phyloP scores from a whole-genome alignment of 2,797 vertebrate genomes.

The Diglossa cyanea region DNA sequence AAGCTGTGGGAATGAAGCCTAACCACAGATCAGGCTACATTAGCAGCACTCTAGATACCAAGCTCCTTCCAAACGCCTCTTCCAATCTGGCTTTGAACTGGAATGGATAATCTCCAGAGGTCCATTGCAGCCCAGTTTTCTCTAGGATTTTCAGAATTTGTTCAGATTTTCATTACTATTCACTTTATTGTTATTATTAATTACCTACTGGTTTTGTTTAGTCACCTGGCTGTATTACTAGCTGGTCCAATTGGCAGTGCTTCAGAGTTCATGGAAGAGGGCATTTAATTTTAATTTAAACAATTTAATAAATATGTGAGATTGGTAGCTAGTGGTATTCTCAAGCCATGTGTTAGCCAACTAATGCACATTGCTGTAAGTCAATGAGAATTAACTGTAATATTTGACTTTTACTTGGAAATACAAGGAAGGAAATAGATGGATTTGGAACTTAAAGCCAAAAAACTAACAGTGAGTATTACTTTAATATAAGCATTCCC shows the following conservation, averaged over 20 bases:
- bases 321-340: neutral
- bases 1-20: neutral
- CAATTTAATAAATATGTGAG: neutral
- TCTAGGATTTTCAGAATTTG: neutral
- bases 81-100: neutral
- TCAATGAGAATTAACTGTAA: neutral
- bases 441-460: neutral
- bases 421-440: neutral
- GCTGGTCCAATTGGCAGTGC: neutral
- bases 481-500: neutral
- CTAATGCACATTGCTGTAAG: neutral
- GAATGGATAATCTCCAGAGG: neutral
- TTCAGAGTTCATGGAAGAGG: neutral
- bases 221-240: neutral
- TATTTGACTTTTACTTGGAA: neutral
- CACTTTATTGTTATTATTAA: neutral
- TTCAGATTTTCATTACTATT: neutral
- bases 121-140: neutral
- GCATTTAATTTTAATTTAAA: neutral
- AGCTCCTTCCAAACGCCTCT: neutral
- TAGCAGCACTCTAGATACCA: accelerated
- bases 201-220: neutral
- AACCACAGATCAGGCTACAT: neutral
- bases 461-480: neutral
- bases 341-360: accelerated